phyloP scores from a whole-genome alignment of 2,888 invertebrate genomes.

The Azorinus chamasolen region DNA sequence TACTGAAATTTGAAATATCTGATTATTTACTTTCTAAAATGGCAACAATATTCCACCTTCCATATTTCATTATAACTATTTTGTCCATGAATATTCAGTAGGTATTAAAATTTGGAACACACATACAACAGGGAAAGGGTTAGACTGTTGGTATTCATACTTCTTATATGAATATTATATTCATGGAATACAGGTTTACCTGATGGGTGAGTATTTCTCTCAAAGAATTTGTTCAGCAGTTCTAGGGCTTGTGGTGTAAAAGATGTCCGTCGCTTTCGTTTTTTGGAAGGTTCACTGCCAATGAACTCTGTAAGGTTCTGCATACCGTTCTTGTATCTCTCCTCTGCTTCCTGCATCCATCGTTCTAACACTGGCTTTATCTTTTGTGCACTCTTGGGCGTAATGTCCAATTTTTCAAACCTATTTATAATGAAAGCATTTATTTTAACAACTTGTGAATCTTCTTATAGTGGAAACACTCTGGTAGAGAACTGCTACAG shows the following conservation, averaged over 20 bases:
- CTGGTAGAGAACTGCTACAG: too few relatives aligned
- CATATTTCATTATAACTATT: too few relatives aligned
- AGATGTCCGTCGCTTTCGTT: slow-evolving; percentile 97
- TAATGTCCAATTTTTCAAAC: slow-evolving; percentile 99
- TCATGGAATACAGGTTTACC: too few relatives aligned
- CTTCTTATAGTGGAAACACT: neutral
- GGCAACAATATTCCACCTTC: too few relatives aligned
- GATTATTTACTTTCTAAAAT: too few relatives aligned
- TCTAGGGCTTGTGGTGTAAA: slow-evolving; percentile 99
- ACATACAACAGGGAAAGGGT: too few relatives aligned
- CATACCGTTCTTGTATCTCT: slow-evolving; percentile 92
- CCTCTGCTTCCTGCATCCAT: slow-evolving; percentile 99
- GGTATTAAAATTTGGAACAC: too few relatives aligned
- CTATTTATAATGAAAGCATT: slow-evolving; percentile 71
- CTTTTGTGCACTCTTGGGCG: slow-evolving; percentile 99
- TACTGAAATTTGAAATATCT: too few relatives aligned
- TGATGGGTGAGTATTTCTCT: slow-evolving; percentile 98
- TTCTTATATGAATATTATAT: too few relatives aligned
- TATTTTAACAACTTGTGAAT: neutral
- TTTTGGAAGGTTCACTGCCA: slow-evolving; percentile 98
- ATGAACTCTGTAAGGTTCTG: slow-evolving; percentile 97
- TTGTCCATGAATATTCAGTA: too few relatives aligned
- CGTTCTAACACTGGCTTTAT: slow-evolving; percentile 99
- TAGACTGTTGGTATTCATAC: too few relatives aligned
- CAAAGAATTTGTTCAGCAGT: slow-evolving; percentile 97